phyloP scores from a whole-genome alignment of 1,140 invertebrate species.

The Onthophagus taurus region DNA sequence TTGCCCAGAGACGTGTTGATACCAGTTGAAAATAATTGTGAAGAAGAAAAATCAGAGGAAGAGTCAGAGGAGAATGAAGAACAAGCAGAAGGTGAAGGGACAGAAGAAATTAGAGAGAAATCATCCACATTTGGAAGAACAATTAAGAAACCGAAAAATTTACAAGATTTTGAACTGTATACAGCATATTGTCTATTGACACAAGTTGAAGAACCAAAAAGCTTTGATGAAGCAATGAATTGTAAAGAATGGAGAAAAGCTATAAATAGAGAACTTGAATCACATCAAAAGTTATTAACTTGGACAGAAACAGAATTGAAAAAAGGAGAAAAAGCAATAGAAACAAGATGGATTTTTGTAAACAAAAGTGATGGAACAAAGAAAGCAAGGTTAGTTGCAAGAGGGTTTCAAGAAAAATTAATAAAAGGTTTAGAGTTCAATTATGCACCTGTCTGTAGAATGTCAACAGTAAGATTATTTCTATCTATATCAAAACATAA shows the following conservation, averaged over 20 bases:
- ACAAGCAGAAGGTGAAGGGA: not conserved
- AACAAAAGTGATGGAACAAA: slow-evolving; percentile 22
- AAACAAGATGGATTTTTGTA: slow-evolving; percentile 22
- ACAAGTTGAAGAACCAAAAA: not conserved
- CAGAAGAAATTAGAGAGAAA: not conserved
- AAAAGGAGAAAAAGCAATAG: slow-evolving; percentile 10
- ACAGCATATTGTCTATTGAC: slow-evolving; percentile 1
- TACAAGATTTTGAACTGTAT: not conserved
- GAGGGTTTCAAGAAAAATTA: slow-evolving; percentile 11
- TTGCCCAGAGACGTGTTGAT: not conserved
- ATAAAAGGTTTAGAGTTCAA: too few species aligned
- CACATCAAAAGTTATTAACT: not conserved
- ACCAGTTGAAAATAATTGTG: not conserved
- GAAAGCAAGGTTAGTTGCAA: slow-evolving; percentile 25
- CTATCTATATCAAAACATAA: too few species aligned
- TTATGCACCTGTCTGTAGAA: too few species aligned
- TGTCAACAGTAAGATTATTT: too few species aligned
- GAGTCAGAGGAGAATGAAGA: not conserved
- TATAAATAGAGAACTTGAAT: slow-evolving; percentile 1
- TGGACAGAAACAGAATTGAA: not conserved
- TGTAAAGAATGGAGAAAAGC: not conserved
- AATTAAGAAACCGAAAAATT: not conserved
- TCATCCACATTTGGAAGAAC: not conserved
- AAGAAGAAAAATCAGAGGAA: slow-evolving; percentile 3
- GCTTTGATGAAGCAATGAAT: slow-evolving; percentile 2